Conservation (phyloP, 2,113 vertebrate species). For the Xenus cinereus region DNA sequence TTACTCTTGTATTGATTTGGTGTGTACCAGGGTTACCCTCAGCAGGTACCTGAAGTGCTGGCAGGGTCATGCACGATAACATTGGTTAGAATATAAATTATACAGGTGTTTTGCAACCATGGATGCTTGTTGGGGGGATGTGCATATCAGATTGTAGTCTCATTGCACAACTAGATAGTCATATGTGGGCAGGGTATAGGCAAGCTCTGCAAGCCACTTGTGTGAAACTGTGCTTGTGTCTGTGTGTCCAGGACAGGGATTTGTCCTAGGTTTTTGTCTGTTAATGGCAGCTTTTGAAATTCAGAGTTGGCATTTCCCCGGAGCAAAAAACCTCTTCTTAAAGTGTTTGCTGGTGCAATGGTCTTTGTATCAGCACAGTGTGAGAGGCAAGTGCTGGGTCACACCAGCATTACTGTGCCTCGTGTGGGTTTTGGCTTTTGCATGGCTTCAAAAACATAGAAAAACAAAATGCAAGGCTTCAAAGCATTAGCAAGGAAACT, state of each 20-base stretch:
- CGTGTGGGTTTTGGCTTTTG: background rate
- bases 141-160: constrained; percentile 9
- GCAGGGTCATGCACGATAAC: background rate
- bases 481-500: background rate
- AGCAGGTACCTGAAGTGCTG: background rate
- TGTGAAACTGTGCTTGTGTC: background rate
- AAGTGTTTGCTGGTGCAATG: background rate
- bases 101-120: background rate
- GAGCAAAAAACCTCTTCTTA: background rate
- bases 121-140: background rate
- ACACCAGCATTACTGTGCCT: background rate
- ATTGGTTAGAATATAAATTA: background rate
- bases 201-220: background rate
- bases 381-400: background rate
- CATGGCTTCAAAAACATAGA: background rate
- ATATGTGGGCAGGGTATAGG: background rate
- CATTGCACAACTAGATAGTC: background rate
- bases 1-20: background rate
- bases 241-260: background rate
- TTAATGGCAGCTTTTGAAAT: background rate
- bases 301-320: background rate
- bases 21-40: background rate
- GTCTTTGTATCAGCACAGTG: background rate
- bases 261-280: background rate
- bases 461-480: background rate